These are phyloP conservation scores for Ctenoplectra terminalis DNA, from an alignment of 1,140 invertebrate species.

Conservation along the genomic window DNA sequence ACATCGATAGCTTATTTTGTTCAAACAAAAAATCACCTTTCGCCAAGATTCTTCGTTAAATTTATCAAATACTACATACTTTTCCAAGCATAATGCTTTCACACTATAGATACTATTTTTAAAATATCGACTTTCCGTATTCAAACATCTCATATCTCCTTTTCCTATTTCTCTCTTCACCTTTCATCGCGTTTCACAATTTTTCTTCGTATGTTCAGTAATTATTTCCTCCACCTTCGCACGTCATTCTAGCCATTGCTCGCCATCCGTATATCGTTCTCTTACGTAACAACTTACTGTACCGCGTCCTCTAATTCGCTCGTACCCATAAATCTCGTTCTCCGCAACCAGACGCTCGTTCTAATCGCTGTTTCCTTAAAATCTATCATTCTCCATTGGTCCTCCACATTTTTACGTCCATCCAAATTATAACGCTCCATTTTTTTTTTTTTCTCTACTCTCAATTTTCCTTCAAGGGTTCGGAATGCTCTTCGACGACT, in stretches of 20 bases:
- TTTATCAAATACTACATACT: too few relatives aligned
- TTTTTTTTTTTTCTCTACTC: not conserved
- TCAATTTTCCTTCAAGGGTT: not conserved
- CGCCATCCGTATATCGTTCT: not conserved
- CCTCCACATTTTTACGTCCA: too few relatives aligned
- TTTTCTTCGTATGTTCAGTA: not conserved
- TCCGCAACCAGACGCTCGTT: not conserved
- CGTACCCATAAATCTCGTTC: not conserved
- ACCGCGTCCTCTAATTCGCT: not conserved
- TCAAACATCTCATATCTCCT: too few relatives aligned
- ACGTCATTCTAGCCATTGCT: not conserved
- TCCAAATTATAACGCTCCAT: not conserved
- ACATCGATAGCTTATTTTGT: too few relatives aligned
- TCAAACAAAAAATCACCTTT: too few relatives aligned
- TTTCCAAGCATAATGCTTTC: too few relatives aligned
- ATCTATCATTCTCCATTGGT: not conserved
- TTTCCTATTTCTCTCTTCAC: too few relatives aligned
- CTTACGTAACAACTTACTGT: not conserved
- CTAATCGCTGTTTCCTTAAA: not conserved
- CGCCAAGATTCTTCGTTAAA: too few relatives aligned
- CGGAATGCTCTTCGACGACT: not conserved
- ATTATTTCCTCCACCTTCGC: not conserved
- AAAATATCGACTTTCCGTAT: not conserved
- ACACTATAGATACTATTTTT: too few relatives aligned
- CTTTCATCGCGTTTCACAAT: not conserved